Conservation (phyloP, 2,113 vertebrate species). For the Nipponia nippon region DNA sequence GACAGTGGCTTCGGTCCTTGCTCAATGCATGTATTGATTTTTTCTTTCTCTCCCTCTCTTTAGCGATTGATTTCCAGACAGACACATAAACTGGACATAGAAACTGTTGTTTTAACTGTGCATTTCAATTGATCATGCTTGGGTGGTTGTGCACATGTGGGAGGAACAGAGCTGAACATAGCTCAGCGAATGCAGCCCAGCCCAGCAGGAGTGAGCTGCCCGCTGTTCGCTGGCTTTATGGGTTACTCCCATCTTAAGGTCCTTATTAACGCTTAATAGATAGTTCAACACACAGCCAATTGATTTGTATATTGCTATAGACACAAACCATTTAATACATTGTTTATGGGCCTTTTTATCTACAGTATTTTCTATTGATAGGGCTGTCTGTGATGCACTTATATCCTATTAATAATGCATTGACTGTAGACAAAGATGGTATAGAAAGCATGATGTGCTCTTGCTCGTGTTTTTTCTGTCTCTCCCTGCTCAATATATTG, state of each 20-base stretch:
- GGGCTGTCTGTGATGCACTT: not conserved
- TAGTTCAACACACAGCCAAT: not conserved
- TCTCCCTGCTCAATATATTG: not conserved
- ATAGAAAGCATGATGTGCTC: not conserved
- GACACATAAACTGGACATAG: accelerated
- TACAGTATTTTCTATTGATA: not conserved
- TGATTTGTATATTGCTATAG: not conserved
- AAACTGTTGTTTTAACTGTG: not conserved
- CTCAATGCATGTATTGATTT: not conserved
- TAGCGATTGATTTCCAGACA: not conserved
- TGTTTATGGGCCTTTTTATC: not conserved
- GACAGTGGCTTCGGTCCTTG: not conserved
- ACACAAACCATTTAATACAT: not conserved
- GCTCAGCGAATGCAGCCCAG: not conserved
- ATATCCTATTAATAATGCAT: not conserved
- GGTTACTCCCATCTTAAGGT: not conserved
- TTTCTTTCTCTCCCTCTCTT: not conserved
- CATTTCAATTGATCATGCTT: not conserved
- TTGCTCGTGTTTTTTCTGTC: not conserved
- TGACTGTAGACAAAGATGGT: not conserved
- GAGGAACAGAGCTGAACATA: not conserved
- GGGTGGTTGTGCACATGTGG: accelerated
- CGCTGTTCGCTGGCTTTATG: not conserved
- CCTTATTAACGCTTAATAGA: not conserved
- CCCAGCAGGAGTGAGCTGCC: not conserved